Evolutionary conservation across 2,888 invertebrate species (phyloP), one percentile per base, ranked within the genome.

Genomic region (Xylota segnis): DNA sequence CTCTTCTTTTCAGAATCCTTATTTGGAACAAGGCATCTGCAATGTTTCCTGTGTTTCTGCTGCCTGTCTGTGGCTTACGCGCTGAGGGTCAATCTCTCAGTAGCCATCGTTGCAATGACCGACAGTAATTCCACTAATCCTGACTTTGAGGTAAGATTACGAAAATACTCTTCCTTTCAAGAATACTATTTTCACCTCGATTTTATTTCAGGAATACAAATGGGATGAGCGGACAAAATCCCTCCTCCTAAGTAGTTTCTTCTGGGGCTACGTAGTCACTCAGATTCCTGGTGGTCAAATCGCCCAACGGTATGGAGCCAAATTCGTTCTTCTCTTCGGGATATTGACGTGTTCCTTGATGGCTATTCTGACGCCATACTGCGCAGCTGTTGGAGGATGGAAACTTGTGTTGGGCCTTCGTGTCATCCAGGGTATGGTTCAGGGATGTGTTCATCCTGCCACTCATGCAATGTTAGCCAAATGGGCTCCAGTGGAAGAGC

Each of bases 41-140:
- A 96, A 90, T 93, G 94, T 29, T 89, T 94, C 16, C 90, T 96
- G 83, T 93, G 95, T 89, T 95, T 95, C 89, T 89, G 94, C 45
- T 94, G 95, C 1, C 93, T 95, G 87, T 91, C 94, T 0, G 93
- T 95, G 37, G 94, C 95, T 58, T 95, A 95, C 89, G 94, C 94
- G 4, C 94, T 95, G 88, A 93, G 96, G 61, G 94, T 96, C 50
- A 95, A 95, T 88, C 93, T 96, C 89, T 95, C 95, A 0, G 95
- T 96, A 9, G 96, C 95, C 0, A 93, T 96, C 70, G 94, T 96
- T 1, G 96, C 96, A 27, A 96, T 96, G 96, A 94, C 95, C 0
- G 94, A 95, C 87, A 89, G 89, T 0, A 89, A 90, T 3, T 89
- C 92, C 0, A 91, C 91, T 14, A 91, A 92, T 88, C 91, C 91